These are phyloP conservation scores for Apodemia zela DNA, from an alignment of 2,888 invertebrate genomes.

Conservation along the genomic window DNA sequence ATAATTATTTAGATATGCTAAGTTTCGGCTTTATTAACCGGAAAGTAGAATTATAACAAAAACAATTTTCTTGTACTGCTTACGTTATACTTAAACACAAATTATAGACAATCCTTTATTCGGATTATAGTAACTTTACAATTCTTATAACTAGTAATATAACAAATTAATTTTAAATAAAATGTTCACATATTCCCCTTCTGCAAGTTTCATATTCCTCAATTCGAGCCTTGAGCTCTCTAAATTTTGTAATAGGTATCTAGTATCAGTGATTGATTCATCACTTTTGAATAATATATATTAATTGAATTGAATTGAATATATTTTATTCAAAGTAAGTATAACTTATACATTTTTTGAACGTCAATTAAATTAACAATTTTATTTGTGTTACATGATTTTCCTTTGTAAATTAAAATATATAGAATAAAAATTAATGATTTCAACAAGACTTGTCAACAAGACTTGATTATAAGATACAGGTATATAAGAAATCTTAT, in stretches of 20 bases:
- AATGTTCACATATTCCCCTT: no score
- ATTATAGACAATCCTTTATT: not conserved
- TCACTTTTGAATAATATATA: no score
- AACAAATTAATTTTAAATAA: not conserved
- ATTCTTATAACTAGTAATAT: not conserved
- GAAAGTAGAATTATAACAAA: not conserved
- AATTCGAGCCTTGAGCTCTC: not conserved
- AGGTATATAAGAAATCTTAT: no score
- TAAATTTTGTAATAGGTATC: not conserved
- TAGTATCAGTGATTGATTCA: not conserved
- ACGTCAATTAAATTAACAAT: no score
- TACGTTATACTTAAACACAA: not conserved
- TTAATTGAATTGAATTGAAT: no score
- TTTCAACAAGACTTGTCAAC: no score
- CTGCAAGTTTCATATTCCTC: not conserved
- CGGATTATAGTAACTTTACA: not conserved
- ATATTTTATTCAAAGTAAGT: no score
- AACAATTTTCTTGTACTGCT: not conserved
- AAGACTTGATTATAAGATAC: no score
- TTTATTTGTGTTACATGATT: no score
- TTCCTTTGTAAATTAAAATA: no score
- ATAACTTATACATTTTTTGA: no score
- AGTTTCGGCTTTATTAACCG: not conserved
- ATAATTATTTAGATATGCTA: not conserved
- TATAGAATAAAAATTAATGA: no score